Evolutionary conservation across 2,113 vertebrate genomes (phyloP).

Genomic region (Salvelinus namaycush): DNA sequence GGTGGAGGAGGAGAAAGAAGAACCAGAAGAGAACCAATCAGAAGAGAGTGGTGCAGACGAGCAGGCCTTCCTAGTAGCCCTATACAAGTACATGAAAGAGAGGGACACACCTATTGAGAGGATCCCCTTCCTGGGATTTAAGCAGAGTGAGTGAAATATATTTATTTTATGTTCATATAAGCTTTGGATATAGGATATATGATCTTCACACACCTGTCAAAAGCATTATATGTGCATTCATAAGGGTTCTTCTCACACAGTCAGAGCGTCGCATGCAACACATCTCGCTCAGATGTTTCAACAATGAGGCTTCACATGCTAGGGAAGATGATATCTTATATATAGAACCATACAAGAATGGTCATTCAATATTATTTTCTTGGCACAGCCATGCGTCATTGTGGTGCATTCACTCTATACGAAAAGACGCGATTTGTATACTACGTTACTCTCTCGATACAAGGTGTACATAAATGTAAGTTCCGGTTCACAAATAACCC

Average conservation of each 20-base stretch:
- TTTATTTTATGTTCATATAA: slow-evolving; percentile 3
- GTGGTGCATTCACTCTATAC: not conserved
- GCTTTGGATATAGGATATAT: not conserved
- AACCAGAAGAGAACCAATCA: slow-evolving; percentile 79
- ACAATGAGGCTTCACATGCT: slow-evolving; percentile 26
- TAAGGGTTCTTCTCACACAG: slow-evolving; percentile 59
- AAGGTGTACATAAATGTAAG: slow-evolving; percentile 55
- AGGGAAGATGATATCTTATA: slow-evolving; percentile 41
- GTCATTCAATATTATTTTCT: not conserved
- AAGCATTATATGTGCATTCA: slow-evolving; percentile 53
- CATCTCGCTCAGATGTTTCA: slow-evolving; percentile 57
- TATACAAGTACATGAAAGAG: slow-evolving; percentile 98
- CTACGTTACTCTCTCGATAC: slow-evolving; percentile 39
- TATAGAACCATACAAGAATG: slow-evolving; percentile 9
- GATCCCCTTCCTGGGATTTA: slow-evolving; percentile 97
- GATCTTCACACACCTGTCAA: slow-evolving; percentile 49
- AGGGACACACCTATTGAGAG: slow-evolving; percentile 94
- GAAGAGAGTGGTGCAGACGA: slow-evolving; percentile 88
- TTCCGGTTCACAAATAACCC: slow-evolving; percentile 48
- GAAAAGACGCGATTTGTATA: slow-evolving; percentile 28
- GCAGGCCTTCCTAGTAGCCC: slow-evolving; percentile 89
- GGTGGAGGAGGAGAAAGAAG: slow-evolving; percentile 60
- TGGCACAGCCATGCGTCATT: too few species aligned
- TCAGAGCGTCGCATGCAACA: slow-evolving; percentile 54
- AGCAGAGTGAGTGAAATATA: slow-evolving; percentile 87